Evolutionary conservation across 2,797 vertebrate species (phyloP).

Genomic region (Buphagus erythrorhynchus): DNA sequence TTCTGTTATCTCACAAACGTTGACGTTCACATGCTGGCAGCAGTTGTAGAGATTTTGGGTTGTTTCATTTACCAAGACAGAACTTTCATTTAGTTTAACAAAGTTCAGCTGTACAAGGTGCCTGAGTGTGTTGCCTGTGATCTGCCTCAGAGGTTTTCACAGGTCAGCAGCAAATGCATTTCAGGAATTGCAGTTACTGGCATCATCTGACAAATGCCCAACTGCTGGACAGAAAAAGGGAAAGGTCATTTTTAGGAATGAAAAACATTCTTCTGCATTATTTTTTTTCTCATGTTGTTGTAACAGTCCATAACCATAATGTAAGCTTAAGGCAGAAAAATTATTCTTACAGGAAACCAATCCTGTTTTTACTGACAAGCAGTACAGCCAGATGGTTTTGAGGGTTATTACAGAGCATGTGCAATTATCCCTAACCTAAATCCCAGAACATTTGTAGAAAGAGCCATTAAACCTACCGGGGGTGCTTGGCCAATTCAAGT

Average conservation of each 20-base stretch:
- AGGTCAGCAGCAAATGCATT: background rate
- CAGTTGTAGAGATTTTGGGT: background rate
- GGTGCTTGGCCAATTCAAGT: background rate
- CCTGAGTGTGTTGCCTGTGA: background rate
- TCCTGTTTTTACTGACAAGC: background rate
- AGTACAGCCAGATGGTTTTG: background rate
- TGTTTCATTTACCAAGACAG: background rate
- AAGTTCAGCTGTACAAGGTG: background rate
- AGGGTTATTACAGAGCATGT: background rate
- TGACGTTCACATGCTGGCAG: background rate
- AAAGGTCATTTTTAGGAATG: slow-evolving; percentile 45
- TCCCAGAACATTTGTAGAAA: background rate
- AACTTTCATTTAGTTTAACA: slow-evolving; percentile 17
- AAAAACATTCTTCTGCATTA: background rate
- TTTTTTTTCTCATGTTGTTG: background rate
- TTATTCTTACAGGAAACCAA: background rate
- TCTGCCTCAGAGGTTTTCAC: background rate
- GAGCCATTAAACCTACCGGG: background rate
- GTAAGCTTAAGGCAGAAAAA: background rate
- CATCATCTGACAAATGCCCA: background rate
- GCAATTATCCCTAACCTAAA: background rate
- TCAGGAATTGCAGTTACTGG: slow-evolving; percentile 14
- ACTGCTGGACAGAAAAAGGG: background rate
- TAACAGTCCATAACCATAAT: background rate
- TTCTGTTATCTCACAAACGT: slow-evolving; percentile 16